Conservation (phyloP, 2,113 vertebrate genomes). For the Canis aureus region DNA sequence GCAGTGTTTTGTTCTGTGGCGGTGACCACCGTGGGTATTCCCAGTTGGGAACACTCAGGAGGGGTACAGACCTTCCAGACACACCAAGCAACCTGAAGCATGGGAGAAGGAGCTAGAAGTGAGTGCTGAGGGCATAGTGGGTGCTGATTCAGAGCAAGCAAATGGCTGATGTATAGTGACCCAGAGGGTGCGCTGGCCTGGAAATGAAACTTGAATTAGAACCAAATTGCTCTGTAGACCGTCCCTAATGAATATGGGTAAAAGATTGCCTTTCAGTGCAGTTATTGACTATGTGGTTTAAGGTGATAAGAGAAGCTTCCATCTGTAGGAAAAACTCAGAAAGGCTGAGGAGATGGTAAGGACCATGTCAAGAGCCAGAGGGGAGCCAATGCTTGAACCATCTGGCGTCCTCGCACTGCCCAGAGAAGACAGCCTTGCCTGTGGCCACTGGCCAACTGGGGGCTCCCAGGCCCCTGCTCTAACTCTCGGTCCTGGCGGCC, state of each 20-base stretch:
- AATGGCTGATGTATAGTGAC: not conserved
- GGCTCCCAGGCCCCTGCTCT: not conserved
- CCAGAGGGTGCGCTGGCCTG: not conserved
- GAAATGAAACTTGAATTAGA: not conserved
- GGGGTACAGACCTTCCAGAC: not conserved
- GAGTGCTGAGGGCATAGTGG: too few relatives aligned
- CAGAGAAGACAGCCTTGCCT: not conserved
- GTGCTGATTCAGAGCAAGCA: not conserved
- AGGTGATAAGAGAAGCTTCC: not conserved
- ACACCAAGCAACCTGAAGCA: not conserved
- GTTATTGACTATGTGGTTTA: not conserved
- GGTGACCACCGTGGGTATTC: not conserved
- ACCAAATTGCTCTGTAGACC: not conserved
- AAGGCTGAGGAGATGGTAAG: not conserved
- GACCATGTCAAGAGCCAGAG: fast-evolving
- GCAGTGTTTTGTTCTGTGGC: not conserved
- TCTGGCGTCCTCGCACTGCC: not conserved
- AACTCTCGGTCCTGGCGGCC: not conserved
- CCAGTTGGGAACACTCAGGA: not conserved
- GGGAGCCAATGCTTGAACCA: not conserved
- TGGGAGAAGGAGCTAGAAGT: not conserved
- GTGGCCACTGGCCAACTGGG: not conserved
- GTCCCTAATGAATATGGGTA: not conserved
- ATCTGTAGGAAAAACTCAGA: too few relatives aligned
- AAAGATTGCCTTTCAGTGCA: not conserved